These are phyloP conservation scores for Aix galericulata DNA, from an alignment of 2,113 vertebrate genomes.

Conservation along the genomic window DNA sequence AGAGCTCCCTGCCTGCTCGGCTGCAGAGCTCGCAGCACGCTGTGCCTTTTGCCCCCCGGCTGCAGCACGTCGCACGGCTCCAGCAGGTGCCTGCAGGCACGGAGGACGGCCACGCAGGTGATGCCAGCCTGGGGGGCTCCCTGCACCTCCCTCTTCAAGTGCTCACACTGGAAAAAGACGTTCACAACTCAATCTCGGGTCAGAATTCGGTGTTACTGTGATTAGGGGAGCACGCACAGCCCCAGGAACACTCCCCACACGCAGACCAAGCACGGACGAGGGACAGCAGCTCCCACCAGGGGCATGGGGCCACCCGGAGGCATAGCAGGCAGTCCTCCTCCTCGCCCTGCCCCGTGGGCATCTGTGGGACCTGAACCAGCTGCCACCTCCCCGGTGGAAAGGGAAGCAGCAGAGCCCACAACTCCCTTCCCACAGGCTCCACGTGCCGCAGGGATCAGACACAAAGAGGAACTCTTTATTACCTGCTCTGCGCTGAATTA, in stretches of 20 bases:
- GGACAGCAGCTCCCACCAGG: background rate
- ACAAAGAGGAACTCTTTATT: background rate
- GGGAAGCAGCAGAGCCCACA: background rate
- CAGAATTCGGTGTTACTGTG: background rate
- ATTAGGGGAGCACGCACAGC: rapidly evolving
- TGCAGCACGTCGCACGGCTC: background rate
- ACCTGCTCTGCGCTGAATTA: background rate
- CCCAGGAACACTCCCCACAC: rapidly evolving
- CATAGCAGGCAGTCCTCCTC: background rate
- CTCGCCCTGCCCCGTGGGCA: background rate
- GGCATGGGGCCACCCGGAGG: rapidly evolving
- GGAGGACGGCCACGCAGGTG: background rate
- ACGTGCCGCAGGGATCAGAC: background rate
- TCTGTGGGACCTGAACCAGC: background rate
- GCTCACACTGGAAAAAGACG: background rate
- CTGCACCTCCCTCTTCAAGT: background rate
- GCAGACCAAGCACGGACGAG: background rate
- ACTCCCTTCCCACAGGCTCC: background rate
- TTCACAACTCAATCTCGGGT: background rate
- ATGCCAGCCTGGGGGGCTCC: background rate
- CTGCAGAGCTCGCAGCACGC: background rate
- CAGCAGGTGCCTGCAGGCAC: rapidly evolving
- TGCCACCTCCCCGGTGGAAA: background rate
- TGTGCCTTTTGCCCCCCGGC: background rate
- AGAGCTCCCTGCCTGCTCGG: background rate